A percentile compares a stretch with the other conserved stretches of the same genome.
phyloP scores from a whole-genome alignment of 2,113 vertebrate species.

The Thunnus thynnus region DNA sequence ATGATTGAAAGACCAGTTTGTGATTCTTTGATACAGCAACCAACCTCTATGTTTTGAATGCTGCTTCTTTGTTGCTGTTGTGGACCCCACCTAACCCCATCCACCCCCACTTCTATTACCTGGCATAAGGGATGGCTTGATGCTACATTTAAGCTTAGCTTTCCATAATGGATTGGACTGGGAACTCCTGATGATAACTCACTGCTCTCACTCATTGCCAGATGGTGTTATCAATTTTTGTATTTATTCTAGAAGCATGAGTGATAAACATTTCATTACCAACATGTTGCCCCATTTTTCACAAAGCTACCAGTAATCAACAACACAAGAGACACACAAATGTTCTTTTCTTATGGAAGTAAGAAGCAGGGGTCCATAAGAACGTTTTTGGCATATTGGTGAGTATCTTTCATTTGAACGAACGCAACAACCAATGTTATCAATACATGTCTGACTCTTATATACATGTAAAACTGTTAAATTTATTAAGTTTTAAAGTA shows the following conservation, averaged over 20 bases:
- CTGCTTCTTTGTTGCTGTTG: neutral
- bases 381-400: neutral
- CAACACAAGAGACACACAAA: neutral
- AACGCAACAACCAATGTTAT: no score
- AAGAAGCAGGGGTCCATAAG: neutral
- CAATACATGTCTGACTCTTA: no score
- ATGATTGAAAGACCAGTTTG: slow-evolving; percentile 19
- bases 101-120: slow-evolving; percentile 30
- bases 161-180: slow-evolving; percentile 9
- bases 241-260: slow-evolving; percentile 6
- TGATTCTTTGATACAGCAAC: slow-evolving; percentile 21
- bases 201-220: slow-evolving; percentile 12
- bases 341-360: neutral
- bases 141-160: slow-evolving; percentile 3
- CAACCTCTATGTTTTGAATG: neutral
- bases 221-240: neutral
- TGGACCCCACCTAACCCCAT: neutral
- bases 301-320: neutral
- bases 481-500: no score
- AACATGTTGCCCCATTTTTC: neutral
- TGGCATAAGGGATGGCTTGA: neutral
- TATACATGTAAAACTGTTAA: no score
- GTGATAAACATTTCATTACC: neutral
- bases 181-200: slow-evolving; percentile 17
- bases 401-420: neutral